Base-by-base conservation (phyloP, 2,888 invertebrate species). In the Melieria crassipennis region DNA sequence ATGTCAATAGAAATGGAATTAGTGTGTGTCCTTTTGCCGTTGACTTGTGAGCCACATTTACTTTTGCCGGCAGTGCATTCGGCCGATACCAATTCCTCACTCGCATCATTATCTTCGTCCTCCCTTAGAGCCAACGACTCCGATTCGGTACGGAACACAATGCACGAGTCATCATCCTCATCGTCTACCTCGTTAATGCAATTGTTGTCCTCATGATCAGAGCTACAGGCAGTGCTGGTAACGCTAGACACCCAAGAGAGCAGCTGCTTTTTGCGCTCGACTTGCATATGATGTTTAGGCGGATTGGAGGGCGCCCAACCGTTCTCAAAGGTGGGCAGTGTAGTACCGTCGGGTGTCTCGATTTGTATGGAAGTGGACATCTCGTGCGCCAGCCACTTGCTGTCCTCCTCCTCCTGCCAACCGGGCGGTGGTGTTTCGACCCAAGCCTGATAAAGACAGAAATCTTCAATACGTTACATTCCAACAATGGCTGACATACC, bases 361-460 rank as follows among this genome's bases (percentile, higher is more conserved):
- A 86, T 86, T 74, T 86, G 86, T 73, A 87, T 86, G 1, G 87
- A 86, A 16, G 85, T 86, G 0, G 86, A 82, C 71, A 84, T 73
- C 71, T 85, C 85, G 7, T 80, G 79, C 0, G 81, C 81, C 65
- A 87, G 69, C 76, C 83, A 80, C 69, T 89, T 84, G 43, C 89
- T 89, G 86, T 97, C 97, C 61, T 92, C 90, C 46, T 90, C 89
- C 80, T 94, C 92, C 85, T 96, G 93, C 96, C 97, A 98, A 7
- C 91, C 92, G 7, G 90, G 88, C 4, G 98, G 98, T 7, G 98
- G 98, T 72, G 91, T 91, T 87, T 99, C 98, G 0, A 96, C 89
- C 99, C 99, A 99, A 0, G 98, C 94, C 88, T 97, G 94, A 30
- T 3, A 30, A 30, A 30, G 30, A 30, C 30, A 30, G 30, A 30